Evolutionary conservation across 2,888 invertebrate genomes (phyloP), one percentile per base, ranked within the genome.

Genomic region (Platerodrilus igneus): DNA sequence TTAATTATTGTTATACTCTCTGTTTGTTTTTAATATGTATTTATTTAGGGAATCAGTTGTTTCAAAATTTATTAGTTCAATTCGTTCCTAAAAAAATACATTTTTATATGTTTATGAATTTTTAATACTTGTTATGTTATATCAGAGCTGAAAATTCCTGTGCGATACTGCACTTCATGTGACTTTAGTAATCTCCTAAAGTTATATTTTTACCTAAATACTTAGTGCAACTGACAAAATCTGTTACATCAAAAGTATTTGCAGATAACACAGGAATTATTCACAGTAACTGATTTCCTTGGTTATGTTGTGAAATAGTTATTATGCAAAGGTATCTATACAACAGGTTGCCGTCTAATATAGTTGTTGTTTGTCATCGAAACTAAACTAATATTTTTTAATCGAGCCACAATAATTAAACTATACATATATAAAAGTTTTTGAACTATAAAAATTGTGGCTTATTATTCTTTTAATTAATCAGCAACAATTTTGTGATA

Each of bases 401-500:
- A 56, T 48, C 53, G 56, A 56, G 56, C 56, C 55, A 55, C 55
- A 39, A 33, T 44, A 39, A 39, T 20, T 22, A n/a, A n/a, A n/a
- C n/a, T n/a, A 17, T 39, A 41, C 23, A 31, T 15, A 17, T 33
- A 41, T 18, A 26, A 38, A 34, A 29, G 39, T 30, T 44, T 33
- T 43, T 31, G 32, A 44, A 40, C 22, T 44, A 44, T 44, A 27
- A 25, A 61, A 56, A 63, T 63, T 61, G 68, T 68, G 69, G 69
- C 68, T 69, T 68, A 67, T 68, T 69, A 66, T 67, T 68, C 69
- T 70, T 68, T 71, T 65, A 69, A 69, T 70, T 70, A 68, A 69
- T 71, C 67, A 67, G 68, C 68, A 68, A 69, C 68, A 69, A 70
- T 71, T 71, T 72, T 73, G 72, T 73, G 72, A 73, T 73, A 72